Conservation (phyloP, 2,113 vertebrate genomes). For the Butastur rufipennis region DNA sequence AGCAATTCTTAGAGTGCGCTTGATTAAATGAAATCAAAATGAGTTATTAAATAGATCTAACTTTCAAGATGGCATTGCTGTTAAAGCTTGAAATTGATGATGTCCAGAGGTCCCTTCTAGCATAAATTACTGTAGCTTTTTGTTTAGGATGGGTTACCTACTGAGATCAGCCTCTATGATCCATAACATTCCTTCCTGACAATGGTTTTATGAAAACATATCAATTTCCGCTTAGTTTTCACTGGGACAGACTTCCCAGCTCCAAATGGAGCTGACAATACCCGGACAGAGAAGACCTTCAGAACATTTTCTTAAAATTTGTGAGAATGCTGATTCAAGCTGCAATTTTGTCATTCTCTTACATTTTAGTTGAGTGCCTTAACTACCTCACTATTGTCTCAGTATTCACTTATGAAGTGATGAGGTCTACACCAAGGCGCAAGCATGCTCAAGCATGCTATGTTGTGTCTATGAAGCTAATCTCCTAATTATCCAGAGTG, state of each 20-base stretch:
- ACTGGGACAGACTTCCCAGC: not conserved
- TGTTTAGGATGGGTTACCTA: not conserved
- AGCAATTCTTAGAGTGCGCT: accelerated
- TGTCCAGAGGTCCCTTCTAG: not conserved
- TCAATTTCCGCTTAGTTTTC: not conserved
- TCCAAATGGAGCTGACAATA: not conserved
- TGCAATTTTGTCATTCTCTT: not conserved
- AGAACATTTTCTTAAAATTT: not conserved
- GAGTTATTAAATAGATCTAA: not conserved
- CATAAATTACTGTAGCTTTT: not conserved
- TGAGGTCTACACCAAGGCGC: not conserved
- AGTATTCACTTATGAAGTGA: not conserved
- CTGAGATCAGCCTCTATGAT: not conserved
- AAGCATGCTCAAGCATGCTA: not conserved
- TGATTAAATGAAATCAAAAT: not conserved
- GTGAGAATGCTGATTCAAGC: not conserved
- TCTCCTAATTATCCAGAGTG: not conserved
- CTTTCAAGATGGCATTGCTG: not conserved
- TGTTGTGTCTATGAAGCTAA: not conserved
- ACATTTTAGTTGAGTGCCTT: not conserved
- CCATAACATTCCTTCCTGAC: not conserved
- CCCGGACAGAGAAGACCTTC: not conserved
- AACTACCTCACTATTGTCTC: not conserved
- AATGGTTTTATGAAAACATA: not conserved
- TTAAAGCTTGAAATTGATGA: not conserved